Evolutionary conservation across 2,888 invertebrate species (phyloP), one percentile per base, ranked within the genome.

Genomic region (Dermolepida albohirtum): DNA sequence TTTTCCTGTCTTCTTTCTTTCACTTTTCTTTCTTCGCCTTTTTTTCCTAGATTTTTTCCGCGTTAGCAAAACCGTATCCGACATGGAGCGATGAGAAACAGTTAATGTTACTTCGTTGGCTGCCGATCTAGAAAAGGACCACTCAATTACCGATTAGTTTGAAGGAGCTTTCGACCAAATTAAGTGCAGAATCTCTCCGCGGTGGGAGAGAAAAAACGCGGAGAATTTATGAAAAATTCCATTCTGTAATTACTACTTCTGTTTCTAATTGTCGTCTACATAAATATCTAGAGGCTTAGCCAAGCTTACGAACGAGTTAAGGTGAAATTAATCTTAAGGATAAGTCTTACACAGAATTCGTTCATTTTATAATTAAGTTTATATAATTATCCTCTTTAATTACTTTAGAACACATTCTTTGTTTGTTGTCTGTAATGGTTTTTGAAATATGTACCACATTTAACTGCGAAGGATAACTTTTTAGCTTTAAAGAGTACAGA

Each of bases 101-200:
- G 54, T 54, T 54, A 54, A 54, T 40, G 54, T 40, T 40, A 17
- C 54, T 54, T 51, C 34, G 22, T 29, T 29, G 29, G 51, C 29
- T 11, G 51, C 14, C 54, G 40, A 54, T 17, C 27, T 54, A 54
- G 54, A 54, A 54, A 54, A 29, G 40, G 54, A 54, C 54, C 39
- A 54, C 54, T 54, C 54, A 54, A 54, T 54, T 54, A 54, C 54
- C 54, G 54, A 54, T 54, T 54, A 54, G 34, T 54, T 10, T 34
- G 39, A 44, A 54, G 34, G 54, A 54, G 54, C 54, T 54, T 40
- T n/a, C 8, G 54, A 8, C n/a, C 34, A 54, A 54, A 54, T 54
- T 54, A 54, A 54, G 54, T 54, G 54, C 39, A 40, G 54, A 54
- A 54, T 54, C 54, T 54, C 16, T 39, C 16, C 0, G 34, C 4